A percentile compares a stretch with the other conserved stretches of the same genome.
These are phyloP conservation scores for Anadara kagoshimensis DNA, from an alignment of 1,140 invertebrate species.

Conservation along the genomic window DNA sequence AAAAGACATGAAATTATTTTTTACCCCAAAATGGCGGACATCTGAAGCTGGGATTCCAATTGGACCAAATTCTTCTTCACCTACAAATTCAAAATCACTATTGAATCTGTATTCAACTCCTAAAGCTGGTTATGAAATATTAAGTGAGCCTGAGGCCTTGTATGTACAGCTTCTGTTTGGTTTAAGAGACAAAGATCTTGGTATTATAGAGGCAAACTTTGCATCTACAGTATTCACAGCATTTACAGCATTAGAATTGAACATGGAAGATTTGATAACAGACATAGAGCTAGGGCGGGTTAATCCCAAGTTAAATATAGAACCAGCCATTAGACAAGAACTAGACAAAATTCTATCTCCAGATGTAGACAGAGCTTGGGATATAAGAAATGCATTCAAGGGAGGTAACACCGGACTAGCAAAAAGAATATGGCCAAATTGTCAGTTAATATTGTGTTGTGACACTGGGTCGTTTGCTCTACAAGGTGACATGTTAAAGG, in stretches of 20 bases:
- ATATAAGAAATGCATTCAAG: conserved; percentile 58
- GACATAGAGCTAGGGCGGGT: conserved; percentile 68
- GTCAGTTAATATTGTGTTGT: conserved; percentile 62
- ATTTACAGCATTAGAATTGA: conserved; percentile 56
- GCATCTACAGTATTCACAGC: conserved; percentile 67
- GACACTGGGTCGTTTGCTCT: conserved; percentile 69
- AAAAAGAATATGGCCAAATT: conserved; percentile 67
- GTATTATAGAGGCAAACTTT: conserved; percentile 72
- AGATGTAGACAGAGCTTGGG: conserved; percentile 63
- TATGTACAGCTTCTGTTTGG: conserved; percentile 72
- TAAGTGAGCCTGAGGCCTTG: conserved; percentile 68
- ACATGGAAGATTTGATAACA: conserved; percentile 54
- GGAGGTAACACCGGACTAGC: conserved; percentile 55
- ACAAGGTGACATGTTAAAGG: conserved; percentile 60
- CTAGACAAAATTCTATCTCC: conserved; percentile 60
- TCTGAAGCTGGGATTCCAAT: conserved; percentile 63
- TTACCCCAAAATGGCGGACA: conserved; percentile 59
- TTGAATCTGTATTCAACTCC: conserved; percentile 69
- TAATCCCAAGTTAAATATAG: conserved; percentile 56
- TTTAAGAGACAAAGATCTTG: conserved; percentile 65
- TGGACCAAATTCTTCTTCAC: conserved; percentile 71
- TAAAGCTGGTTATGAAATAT: conserved; percentile 63
- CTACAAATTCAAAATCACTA: conserved; percentile 63
- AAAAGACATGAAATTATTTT: conserved; percentile 70
- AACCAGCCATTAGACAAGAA: conserved; percentile 53